These are phyloP conservation scores for Melanotaenia parkinsoni DNA, from an alignment of 2,797 vertebrate species.

Conservation along the genomic window DNA sequence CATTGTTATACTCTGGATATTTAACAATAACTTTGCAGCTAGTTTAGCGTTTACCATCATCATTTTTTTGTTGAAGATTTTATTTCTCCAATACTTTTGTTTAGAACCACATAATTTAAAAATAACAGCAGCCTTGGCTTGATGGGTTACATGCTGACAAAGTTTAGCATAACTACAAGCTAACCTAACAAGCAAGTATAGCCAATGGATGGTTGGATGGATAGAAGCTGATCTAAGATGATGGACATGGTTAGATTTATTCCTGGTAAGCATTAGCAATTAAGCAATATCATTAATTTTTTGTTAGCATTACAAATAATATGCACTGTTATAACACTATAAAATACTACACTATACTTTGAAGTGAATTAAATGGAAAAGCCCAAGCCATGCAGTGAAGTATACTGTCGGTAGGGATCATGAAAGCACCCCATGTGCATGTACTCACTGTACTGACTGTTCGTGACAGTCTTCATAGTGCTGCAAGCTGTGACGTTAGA, in stretches of 20 bases:
- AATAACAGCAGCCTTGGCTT: too few relatives aligned
- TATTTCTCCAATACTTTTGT: too few relatives aligned
- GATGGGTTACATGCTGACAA: too few relatives aligned
- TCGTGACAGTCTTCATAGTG: neutral
- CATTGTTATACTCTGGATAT: too few relatives aligned
- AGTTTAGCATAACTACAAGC: too few relatives aligned
- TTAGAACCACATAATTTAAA: too few relatives aligned
- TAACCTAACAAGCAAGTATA: neutral
- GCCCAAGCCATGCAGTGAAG: conserved; percentile 11
- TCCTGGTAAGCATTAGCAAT: neutral
- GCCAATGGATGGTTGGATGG: too few relatives aligned
- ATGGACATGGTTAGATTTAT: neutral
- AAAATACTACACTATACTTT: neutral
- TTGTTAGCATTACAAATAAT: neutral
- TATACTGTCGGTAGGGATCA: conserved; percentile 13
- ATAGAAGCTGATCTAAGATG: neutral
- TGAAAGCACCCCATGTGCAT: conserved; percentile 3
- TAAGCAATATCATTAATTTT: neutral
- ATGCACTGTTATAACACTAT: neutral
- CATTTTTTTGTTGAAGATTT: too few relatives aligned
- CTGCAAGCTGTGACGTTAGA: conserved; percentile 26
- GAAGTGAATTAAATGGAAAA: neutral
- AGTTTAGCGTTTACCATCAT: too few relatives aligned
- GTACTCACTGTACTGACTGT: neutral
- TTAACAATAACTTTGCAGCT: too few relatives aligned